Evolutionary conservation across 2,888 invertebrate species (phyloP), one percentile per base, ranked within the genome.

Genomic region (Aphelenchoides bicaudatus): DNA sequence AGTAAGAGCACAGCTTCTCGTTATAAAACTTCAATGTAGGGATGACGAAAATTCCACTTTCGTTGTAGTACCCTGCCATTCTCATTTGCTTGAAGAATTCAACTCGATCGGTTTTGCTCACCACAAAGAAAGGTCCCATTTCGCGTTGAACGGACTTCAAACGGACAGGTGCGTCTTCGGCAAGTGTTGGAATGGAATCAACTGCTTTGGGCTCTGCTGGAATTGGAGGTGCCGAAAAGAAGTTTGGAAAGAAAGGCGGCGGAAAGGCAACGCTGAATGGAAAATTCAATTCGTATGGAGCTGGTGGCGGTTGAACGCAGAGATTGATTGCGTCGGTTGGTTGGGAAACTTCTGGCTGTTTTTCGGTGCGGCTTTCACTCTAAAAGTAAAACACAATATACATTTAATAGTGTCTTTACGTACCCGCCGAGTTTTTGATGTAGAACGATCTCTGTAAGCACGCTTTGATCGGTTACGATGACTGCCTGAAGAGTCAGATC

Each of bases 271-370:
- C 34, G 10, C 10, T 10, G 10, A 25, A 43, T 6, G 43, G 43
- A n/a, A 43, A 21, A 8, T 43, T 19, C 10, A 43, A 25, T 10
- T 43, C 43, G 43, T 6, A 21, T 6, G 43, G 43, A 10, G 43
- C 43, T 8, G 43, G 43, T 6, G 43, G 43, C 10, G 43, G 43
- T n/a, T 43, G 43, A 6, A 43, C n/a, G 23, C 43, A 43, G 21
- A 43, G 25, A n/a, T 43, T 43, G 43, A 8, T 6, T 6, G 43
- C 8, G 23, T 43, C n/a, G 21, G 23, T 6, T 8, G 10, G n/a
- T n/a, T 43, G 43, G 25, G 34, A 13, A 16, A 43, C 43, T 6
- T 6, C n/a, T n/a, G n/a, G n/a, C n/a, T n/a, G n/a, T n/a, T n/a
- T n/a, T n/a, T n/a, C 43, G 25, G 16, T 43, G 16, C n/a, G 43